These are phyloP conservation scores for Parapsyche elsis DNA, from an alignment of 1,140 invertebrate species.

Conservation along the genomic window DNA sequence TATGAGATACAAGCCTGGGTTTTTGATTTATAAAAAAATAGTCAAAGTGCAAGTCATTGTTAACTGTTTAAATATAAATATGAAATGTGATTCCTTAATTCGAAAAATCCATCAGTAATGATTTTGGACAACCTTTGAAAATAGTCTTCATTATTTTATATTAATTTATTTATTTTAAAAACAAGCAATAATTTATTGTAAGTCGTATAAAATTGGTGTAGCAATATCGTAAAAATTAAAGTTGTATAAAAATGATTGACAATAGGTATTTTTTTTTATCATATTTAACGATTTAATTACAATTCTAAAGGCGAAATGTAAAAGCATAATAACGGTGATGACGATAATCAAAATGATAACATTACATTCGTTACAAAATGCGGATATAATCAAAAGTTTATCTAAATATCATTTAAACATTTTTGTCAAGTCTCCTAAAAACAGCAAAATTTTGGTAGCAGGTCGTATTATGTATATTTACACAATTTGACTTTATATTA, in stretches of 20 bases:
- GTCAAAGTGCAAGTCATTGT: constrained; percentile 32
- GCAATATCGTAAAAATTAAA: constrained; percentile 50
- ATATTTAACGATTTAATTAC: constrained; percentile 30
- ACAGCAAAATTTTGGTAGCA: constrained; percentile 21
- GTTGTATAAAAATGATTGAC: constrained; percentile 53
- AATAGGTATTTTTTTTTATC: constrained; percentile 46
- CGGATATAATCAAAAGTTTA: not conserved
- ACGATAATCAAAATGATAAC: not conserved
- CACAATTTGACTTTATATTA: no score
- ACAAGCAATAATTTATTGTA: constrained; percentile 48
- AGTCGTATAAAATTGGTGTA: constrained; percentile 55
- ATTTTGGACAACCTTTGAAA: constrained; percentile 31
- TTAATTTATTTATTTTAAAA: constrained; percentile 43
- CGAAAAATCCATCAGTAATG: constrained; percentile 31
- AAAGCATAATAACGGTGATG: constrained; percentile 24
- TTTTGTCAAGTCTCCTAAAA: not conserved
- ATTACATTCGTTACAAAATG: not conserved
- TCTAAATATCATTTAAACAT: not conserved
- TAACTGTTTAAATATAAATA: constrained; percentile 32
- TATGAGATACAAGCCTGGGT: constrained; percentile 28
- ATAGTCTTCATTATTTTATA: constrained; percentile 22
- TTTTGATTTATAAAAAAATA: constrained; percentile 30
- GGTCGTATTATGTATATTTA: not conserved
- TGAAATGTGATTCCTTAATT: constrained; percentile 32
- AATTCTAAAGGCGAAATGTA: constrained; percentile 25